These are phyloP conservation scores for Gymnocypris eckloni DNA, from an alignment of 2,797 vertebrate genomes.

Conservation along the genomic window DNA sequence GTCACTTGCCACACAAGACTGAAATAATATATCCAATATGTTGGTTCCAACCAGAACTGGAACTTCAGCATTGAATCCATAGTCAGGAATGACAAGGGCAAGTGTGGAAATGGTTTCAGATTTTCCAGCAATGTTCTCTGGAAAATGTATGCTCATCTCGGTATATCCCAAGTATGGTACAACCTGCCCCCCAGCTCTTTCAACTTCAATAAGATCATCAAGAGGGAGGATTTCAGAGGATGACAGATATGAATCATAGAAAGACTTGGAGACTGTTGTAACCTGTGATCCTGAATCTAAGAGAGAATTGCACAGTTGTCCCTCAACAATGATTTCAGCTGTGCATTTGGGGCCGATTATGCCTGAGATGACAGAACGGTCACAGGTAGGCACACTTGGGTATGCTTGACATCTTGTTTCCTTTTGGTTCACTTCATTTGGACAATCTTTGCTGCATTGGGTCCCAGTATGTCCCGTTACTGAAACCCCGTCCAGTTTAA, in stretches of 20 bases:
- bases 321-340: neutral
- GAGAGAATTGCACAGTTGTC: neutral
- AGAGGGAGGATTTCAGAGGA: slow-evolving; percentile 12
- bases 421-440: neutral
- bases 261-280: too few species aligned
- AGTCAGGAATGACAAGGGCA: slow-evolving; percentile 49
- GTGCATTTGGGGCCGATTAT: slow-evolving; percentile 23
- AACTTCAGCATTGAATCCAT: slow-evolving; percentile 1
- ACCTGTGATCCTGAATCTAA: too few species aligned
- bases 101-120: slow-evolving; percentile 1
- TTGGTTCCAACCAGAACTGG: slow-evolving; percentile 48
- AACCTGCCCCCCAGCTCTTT: slow-evolving; percentile 46
- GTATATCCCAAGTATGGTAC: slow-evolving; percentile 54
- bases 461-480: neutral
- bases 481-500: too few species aligned
- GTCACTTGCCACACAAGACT: neutral
- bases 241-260: neutral
- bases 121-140: neutral
- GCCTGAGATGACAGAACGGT: neutral
- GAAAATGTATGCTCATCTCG: slow-evolving; percentile 3
- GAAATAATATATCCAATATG: slow-evolving; percentile 28
- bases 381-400: neutral
- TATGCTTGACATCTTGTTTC: neutral
- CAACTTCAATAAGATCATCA: slow-evolving; percentile 28
- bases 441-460: neutral